Evolutionary conservation across 2,888 invertebrate genomes (phyloP).

Genomic region (Coremacera marginata): DNA sequence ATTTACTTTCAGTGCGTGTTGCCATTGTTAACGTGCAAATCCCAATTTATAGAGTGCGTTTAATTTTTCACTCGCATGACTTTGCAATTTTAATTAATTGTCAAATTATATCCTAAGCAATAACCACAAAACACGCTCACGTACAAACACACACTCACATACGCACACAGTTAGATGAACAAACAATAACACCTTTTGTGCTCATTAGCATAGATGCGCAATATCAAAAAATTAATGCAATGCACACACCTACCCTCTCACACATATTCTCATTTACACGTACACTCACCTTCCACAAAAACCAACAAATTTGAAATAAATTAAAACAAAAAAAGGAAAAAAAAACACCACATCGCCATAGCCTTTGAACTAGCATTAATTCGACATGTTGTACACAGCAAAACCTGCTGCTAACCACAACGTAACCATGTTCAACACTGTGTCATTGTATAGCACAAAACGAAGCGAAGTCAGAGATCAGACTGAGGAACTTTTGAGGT

Average conservation of each 20-base stretch:
- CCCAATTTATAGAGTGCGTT: conserved; percentile 8
- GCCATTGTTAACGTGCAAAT: conserved; percentile 3
- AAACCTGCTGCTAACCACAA: conserved; percentile 10
- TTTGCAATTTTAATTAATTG: conserved; percentile 31
- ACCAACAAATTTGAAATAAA: too few relatives aligned
- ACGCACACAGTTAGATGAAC: neutral
- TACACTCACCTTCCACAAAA: neutral
- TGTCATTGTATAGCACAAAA: neutral
- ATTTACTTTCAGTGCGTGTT: neutral
- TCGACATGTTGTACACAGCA: conserved; percentile 11
- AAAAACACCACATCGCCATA: neutral
- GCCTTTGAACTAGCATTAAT: conserved; percentile 1
- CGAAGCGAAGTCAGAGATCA: neutral
- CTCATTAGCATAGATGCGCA: conserved; percentile 4
- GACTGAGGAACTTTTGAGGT: neutral
- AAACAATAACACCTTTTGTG: neutral
- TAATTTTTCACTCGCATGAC: conserved; percentile 25
- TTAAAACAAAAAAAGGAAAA: neutral
- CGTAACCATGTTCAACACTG: neutral
- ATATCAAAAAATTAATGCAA: conserved; percentile 9
- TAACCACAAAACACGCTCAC: conserved; percentile 5
- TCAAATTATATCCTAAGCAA: conserved; percentile 9
- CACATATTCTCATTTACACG: neutral
- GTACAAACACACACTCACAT: neutral
- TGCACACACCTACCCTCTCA: neutral